Evolutionary conservation across 2,113 vertebrate genomes (phyloP).

Genomic region (Eulemur macaco): DNA sequence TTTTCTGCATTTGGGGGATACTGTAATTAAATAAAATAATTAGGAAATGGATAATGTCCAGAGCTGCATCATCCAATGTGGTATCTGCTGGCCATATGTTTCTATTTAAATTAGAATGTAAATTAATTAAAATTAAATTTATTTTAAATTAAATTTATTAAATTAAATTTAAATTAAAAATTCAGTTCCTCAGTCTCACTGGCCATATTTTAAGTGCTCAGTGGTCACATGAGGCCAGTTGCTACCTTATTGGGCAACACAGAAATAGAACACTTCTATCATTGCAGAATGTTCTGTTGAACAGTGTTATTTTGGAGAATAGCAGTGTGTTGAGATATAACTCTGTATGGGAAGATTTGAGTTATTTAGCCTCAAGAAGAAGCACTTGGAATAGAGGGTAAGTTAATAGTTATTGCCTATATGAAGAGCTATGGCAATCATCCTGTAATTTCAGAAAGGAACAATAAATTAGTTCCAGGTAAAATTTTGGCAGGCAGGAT

Average conservation of each 20-base stretch:
- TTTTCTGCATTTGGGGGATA: conserved; percentile 54
- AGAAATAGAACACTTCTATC: conserved; percentile 19
- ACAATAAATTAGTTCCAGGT: background rate
- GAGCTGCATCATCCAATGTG: conserved; percentile 26
- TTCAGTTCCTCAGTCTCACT: conserved; percentile 19
- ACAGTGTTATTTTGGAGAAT: background rate
- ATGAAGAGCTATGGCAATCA: background rate
- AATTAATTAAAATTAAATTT: conserved; percentile 63
- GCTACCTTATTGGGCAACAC: background rate
- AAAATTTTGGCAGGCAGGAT: background rate
- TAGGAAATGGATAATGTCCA: conserved; percentile 45
- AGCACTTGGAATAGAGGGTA: background rate
- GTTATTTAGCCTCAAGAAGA: background rate
- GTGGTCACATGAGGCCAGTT: background rate
- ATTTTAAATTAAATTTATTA: conserved; percentile 37
- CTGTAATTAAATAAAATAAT: conserved; percentile 59
- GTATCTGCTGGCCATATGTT: conserved; percentile 39
- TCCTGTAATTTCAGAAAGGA: background rate
- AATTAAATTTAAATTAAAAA: conserved; percentile 55
- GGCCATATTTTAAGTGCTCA: conserved; percentile 13
- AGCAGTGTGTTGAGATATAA: background rate
- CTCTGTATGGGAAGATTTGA: background rate
- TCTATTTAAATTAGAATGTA: conserved; percentile 63
- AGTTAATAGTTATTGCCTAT: background rate
- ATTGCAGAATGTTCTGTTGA: background rate